A percentile compares a stretch with the other conserved stretches of the same genome.
Conservation (phyloP, 2,888 invertebrate genomes). For the Metallyticus violacea region DNA sequence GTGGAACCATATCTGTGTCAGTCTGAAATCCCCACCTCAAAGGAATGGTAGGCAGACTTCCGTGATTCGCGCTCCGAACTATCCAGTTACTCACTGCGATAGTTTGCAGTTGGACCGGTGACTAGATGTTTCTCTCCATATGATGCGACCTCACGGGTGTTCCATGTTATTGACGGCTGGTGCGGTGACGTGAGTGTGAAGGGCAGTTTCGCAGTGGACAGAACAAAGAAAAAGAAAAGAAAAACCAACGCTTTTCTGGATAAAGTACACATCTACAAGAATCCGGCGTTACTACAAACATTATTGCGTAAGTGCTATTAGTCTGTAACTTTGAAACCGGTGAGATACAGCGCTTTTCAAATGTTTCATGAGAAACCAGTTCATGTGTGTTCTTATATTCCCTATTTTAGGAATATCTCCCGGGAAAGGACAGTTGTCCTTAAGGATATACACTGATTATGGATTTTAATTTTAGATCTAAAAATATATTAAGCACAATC, state of each 20-base stretch:
- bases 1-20: neutral
- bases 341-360: neutral
- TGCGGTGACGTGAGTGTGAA: neutral
- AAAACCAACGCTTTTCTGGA: neutral
- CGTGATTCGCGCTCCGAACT: too few species aligned
- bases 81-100: neutral
- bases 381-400: too few species aligned
- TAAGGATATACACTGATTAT: too few species aligned
- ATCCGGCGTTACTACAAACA: neutral
- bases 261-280: neutral
- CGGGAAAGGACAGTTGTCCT: too few species aligned
- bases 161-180: neutral
- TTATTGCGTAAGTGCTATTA: too few species aligned
- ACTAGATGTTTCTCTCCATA: too few species aligned
- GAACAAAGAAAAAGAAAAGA: too few species aligned
- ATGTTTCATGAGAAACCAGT: too few species aligned
- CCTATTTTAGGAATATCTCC: too few species aligned
- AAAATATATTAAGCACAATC: too few species aligned
- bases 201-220: too few species aligned
- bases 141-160: neutral
- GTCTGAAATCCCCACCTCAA: neutral
- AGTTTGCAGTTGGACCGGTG: neutral
- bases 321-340: neutral
- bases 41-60: neutral
- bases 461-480: too few species aligned